Evolutionary conservation across 2,797 vertebrate species (phyloP), one percentile per base, ranked within the genome.

Genomic region (Sus cebifrons): DNA sequence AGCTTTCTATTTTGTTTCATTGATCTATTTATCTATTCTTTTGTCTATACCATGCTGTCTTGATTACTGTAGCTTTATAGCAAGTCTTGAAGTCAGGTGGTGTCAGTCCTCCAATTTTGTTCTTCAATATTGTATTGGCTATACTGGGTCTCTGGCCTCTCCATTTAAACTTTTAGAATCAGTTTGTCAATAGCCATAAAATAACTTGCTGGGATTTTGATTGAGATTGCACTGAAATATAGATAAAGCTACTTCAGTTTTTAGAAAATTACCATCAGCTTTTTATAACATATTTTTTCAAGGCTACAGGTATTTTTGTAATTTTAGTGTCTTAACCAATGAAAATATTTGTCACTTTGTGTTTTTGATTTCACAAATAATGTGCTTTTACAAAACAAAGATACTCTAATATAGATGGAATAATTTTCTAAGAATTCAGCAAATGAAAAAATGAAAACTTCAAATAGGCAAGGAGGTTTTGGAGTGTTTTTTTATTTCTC

Each of bases 401-500:
- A 0, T 93, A 18, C 64, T 40, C 3, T 79, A 0, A 23, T 17
- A 89, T 5, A 92, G 44, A 83, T 70, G 8, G 90, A 29, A 93
- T 8, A 62, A 18, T 95, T 54, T 60, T 56, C 4, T 1, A 27
- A 36, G 0, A 0, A 4, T 84, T 96, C 78, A 91, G 25, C 27
- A 67, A 91, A 13, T 52, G 44, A 71, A 92, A 18, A 56, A 87
- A 82, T 78, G 12, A 70, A 62, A 95, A 23, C 7, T 93, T 86
- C 25, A 90, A 20, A 5, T 36, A 81, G 5, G 5, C 16, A 21
- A 18, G 8, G 21, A 62, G 32, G 3, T 54, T 93, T 75, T 52
- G 2, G 3, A 67, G 64, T 71, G 11, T 20, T 84, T 36, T 36
- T 36, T 56, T 32, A 65, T 17, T 58, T 96, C 81, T 25, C 0